Base-by-base conservation (phyloP, 2,888 invertebrate species). In the Melinaea marsaeus region DNA sequence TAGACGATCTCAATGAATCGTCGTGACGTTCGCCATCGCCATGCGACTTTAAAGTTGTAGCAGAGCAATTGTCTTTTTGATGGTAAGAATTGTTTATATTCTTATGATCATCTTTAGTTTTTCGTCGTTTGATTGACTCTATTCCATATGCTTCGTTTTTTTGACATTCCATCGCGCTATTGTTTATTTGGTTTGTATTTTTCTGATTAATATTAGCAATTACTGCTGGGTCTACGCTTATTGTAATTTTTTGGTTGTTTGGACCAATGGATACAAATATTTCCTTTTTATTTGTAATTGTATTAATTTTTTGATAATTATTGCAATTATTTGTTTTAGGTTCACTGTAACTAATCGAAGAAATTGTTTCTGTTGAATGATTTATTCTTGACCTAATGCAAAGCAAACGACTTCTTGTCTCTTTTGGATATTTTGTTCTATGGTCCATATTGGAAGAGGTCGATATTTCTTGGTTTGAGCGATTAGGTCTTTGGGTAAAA, bases 161-260 rank as follows among this genome's bases (percentile, higher is more conserved):
- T 22, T 37, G 32, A 55, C 13, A 45, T 2, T 51, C 56, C 13
- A 2, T n/a, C 1, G 47, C 42, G 11, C 4, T 45, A 13, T 51
- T 22, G 42, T 7, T 58, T 48, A 48, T n/a, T 55, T 57, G 32
- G 35, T n/a, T 46, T 32, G 35, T n/a, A 58, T 4, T 51, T 22
- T n/a, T 32, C 34, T 3, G 6, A 55, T 55, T n/a, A 62, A 58
- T 6, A 51, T 48, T 13, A 57, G 22, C 42, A 42, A 42, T 9
- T 48, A 22, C 47, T 64, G 60, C 22, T 56, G 67, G 58, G 57
- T 66, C 62, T 35, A 71, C 57, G 51, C 67, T 73, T 55, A 78
- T 72, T 56, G 62, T 69, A 37, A 79, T 66, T 73, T 79, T 68
- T 45, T 62, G 68, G 42, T 72, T 75, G 37, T 73, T 69, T 33